Base-by-base conservation (phyloP, 2,113 vertebrate genomes). In the Poeciliopsis turrubarensis region DNA sequence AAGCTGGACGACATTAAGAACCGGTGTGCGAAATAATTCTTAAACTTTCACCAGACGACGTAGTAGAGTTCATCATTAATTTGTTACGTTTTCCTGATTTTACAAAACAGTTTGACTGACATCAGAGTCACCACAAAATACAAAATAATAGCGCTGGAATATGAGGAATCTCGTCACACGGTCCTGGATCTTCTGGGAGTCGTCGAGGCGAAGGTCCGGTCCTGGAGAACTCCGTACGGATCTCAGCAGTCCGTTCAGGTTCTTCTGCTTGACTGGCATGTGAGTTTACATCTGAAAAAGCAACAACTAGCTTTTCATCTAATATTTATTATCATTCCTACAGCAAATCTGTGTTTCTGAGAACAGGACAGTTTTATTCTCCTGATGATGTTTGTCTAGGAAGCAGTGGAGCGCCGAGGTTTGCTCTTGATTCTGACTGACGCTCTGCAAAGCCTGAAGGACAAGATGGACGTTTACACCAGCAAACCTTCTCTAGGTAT, bases 211-310 rank as follows among this genome's bases (percentile, higher is more conserved):
- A 83, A 85, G 27, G 10, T 88, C 39, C 68, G 78, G 70, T 73
- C 65, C 37, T 90, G 89, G 89, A 83, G 72, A 72, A 2, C 65
- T 66, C 79, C 84, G 0, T 90, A 75, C 66, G 60, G 14, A 11
- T 86, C 84, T 14, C 80, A 81, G 47, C 80, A 88, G 63, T 12
- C 61, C 1, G n/a, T 37, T 0, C 25, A 26, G 30, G 44, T 14
- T 47, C 82, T 86, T 41, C 75, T 88, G 62, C 75, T 83, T 62
- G 89, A 86, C 82, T 90, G 84, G 89, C 77, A 81, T 75, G 89
- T 90, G 68, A 68, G 86, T 85, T 15, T 26, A 19, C 51, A 65
- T 60, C n/a, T 61, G 51, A 25, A 22, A 54, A 57, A 57, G 7
- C 51, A 57, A n/a, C 17, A n/a, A 57, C 8, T 57, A 8, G 2